These are phyloP conservation scores for Agapornis roseicollis DNA, from an alignment of 2,113 vertebrate species.

Conservation along the genomic window DNA sequence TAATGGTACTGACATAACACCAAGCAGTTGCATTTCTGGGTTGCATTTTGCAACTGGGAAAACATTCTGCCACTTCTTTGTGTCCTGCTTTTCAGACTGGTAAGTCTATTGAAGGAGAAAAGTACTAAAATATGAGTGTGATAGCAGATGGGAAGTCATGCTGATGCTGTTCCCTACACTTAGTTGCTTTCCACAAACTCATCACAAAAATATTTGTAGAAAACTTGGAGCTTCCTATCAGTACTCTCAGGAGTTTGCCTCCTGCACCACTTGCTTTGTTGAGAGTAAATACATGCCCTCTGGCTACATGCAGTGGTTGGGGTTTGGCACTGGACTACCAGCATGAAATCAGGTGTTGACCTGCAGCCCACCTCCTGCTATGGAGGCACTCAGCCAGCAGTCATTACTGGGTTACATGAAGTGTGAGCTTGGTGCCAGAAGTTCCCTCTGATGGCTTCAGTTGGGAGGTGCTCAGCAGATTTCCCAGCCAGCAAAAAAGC, in stretches of 20 bases:
- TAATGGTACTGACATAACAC: background rate
- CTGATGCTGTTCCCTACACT: background rate
- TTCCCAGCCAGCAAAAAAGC: background rate
- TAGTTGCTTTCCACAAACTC: background rate
- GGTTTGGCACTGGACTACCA: background rate
- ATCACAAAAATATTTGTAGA: background rate
- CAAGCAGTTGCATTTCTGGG: background rate
- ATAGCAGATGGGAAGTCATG: background rate
- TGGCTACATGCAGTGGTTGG: background rate
- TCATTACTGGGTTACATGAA: background rate
- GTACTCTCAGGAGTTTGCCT: background rate
- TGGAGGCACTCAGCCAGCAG: background rate
- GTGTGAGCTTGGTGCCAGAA: background rate
- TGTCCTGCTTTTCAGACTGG: background rate
- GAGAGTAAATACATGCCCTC: background rate
- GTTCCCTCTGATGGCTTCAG: background rate
- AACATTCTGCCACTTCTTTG: background rate
- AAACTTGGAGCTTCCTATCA: background rate
- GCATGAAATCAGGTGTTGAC: slow-evolving; percentile 47
- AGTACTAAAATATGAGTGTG: background rate
- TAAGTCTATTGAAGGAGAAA: background rate
- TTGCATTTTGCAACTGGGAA: background rate
- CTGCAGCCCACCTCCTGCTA: background rate
- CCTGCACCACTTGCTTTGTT: background rate
- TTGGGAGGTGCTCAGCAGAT: background rate